Conservation (phyloP, 2,888 invertebrate species). For the Nomada hirtipes region DNA sequence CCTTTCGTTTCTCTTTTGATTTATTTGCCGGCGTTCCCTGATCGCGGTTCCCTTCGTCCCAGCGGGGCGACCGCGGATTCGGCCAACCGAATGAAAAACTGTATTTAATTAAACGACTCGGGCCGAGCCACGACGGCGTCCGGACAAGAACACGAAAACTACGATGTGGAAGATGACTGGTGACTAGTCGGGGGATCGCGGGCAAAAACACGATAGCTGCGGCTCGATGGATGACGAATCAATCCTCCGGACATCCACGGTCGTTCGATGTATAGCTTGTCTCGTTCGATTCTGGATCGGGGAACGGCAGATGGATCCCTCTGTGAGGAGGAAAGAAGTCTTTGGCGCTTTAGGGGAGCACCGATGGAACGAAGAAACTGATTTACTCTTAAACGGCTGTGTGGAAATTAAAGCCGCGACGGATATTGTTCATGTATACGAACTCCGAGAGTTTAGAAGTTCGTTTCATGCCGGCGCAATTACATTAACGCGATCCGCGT, state of each 20-base stretch:
- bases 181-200: constrained; percentile 77
- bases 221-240: constrained; percentile 74
- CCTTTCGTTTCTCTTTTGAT: constrained; percentile 59
- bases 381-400: neutral
- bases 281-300: neutral
- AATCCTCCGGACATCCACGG: constrained; percentile 61
- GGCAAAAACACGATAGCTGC: constrained; percentile 74
- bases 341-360: neutral
- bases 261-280: constrained; percentile 41
- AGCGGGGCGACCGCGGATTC: constrained; percentile 64
- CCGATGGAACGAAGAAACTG: constrained; percentile 5
- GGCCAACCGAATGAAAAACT: constrained; percentile 74
- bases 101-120: constrained; percentile 80
- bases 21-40: constrained; percentile 60
- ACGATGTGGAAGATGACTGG: constrained; percentile 66
- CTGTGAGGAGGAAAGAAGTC: neutral
- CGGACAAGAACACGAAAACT: constrained; percentile 62
- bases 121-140: constrained; percentile 45
- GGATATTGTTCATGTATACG: too few relatives aligned
- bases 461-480: too few relatives aligned
- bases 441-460: too few relatives aligned
- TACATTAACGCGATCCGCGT: too few relatives aligned
- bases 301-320: neutral
- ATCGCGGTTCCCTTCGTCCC: constrained; percentile 54
- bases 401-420: neutral